phyloP scores from a whole-genome alignment of 1,140 invertebrate genomes.

The Drosophila obscura region DNA sequence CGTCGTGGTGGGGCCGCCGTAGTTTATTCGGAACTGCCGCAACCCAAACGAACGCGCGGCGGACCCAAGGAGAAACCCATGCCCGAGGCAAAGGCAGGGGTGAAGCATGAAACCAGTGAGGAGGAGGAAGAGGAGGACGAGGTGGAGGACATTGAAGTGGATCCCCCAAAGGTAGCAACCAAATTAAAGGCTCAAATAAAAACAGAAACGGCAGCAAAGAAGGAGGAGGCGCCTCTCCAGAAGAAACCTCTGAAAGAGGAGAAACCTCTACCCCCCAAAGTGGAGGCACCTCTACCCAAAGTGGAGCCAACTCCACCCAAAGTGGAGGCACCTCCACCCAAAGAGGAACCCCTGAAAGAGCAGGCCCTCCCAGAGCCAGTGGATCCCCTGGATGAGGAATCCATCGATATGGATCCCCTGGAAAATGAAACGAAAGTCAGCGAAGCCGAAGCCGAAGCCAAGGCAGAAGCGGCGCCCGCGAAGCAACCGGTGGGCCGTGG shows the following conservation, averaged over 20 bases:
- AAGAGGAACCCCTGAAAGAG: conserved; percentile 16
- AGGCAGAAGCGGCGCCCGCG: conserved; percentile 6
- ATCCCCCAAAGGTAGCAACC: not conserved
- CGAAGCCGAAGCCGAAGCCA: too few species aligned
- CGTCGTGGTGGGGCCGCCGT: conserved; percentile 67
- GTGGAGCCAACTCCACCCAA: too few species aligned
- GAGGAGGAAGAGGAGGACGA: not conserved
- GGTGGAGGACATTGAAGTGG: not conserved
- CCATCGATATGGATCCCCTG: too few species aligned
- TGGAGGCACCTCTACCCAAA: not conserved
- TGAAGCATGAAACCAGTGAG: conserved; percentile 12
- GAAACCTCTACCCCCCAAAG: not conserved
- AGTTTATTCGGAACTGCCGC: conserved; percentile 61
- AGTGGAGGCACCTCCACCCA: conserved; percentile 13
- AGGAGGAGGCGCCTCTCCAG: not conserved
- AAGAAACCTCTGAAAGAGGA: not conserved
- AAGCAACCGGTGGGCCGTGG: conserved; percentile 54
- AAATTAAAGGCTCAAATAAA: conserved; percentile 8
- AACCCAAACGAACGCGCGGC: conserved; percentile 68
- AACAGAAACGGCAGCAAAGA: not conserved
- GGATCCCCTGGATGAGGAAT: conserved; percentile 2
- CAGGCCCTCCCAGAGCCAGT: conserved; percentile 14
- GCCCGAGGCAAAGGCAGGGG: conserved; percentile 24
- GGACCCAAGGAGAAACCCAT: conserved; percentile 40
- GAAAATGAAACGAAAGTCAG: too few species aligned